phyloP scores from a whole-genome alignment of 2,888 invertebrate genomes.

The Microctonus brassicae region DNA sequence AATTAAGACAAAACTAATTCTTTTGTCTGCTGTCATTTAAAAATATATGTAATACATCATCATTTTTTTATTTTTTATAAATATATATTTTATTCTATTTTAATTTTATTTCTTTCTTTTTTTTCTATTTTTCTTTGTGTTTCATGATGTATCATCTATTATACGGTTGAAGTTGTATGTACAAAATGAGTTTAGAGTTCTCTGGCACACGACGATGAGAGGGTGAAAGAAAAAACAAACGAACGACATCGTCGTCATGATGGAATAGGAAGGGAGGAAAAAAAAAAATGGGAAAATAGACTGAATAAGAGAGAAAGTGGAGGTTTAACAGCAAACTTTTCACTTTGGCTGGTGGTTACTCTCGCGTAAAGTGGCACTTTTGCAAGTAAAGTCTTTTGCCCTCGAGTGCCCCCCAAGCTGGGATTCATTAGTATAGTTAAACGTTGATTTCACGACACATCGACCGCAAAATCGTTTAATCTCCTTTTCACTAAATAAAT shows the following conservation, averaged over 20 bases:
- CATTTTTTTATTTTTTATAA: not conserved
- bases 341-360: constrained; percentile 26
- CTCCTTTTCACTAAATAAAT: not conserved
- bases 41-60: not conserved
- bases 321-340: constrained; percentile 28
- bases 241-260: not conserved
- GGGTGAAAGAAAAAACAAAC: constrained; percentile 5
- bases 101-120: too few species aligned
- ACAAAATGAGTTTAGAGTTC: not conserved
- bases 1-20: not conserved
- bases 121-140: too few species aligned
- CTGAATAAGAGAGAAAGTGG: not conserved
- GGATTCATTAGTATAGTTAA: constrained; percentile 35
- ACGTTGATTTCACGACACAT: constrained; percentile 6
- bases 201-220: constrained; percentile 6
- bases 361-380: constrained; percentile 21
- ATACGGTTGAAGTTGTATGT: not conserved
- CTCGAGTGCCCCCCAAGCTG: constrained; percentile 22
- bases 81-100: too few species aligned
- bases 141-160: not conserved
- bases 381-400: constrained; percentile 11
- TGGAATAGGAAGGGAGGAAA: not conserved
- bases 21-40: constrained; percentile 6
- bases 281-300: not conserved
- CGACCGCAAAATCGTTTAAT: constrained; percentile 3